Evolutionary conservation across 2,113 vertebrate genomes (phyloP), one percentile per base, ranked within the genome.

Genomic region (Oostethus manadensis): DNA sequence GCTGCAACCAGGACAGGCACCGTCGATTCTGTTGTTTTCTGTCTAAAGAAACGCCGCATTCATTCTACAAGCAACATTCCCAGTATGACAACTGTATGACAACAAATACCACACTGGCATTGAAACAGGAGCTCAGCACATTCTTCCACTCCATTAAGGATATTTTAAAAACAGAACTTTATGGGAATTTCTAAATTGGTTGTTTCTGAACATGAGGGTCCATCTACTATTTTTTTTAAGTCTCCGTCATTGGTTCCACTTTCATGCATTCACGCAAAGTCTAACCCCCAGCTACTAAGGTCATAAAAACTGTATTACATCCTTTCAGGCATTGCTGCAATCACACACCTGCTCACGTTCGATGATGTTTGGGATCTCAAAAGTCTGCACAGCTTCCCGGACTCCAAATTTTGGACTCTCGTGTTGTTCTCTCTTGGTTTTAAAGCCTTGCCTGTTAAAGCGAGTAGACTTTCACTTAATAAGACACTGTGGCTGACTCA

Each of bases 181-280:
- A 33, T 33, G 29, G 5, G 10, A 8, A 10, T 6, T 33, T 33
- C 11, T 17, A 35, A 35, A 2, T 35, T 35, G 8, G 8, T n/a
- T 38, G 35, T 38, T 7, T 44, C 15, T 26, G 4, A 23, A n/a
- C n/a, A 33, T 22, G 3, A 15, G 14, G 15, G 44, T 38, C 15
- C n/a, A 22, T 21, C 35, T 47, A 18, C 18, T 56, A 42, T 53
- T n/a, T 62, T 33, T 53, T n/a, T 62, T 33, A 10, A 62, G 35
- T n/a, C 20, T 38, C 47, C 21, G 3, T 11, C 47, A 49, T 49
- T 6, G 11, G 22, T 22, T 10, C 18, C 4, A 22, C 47, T 22
- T 49, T 14, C 21, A 47, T 15, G 11, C 26, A 53, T 53, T 33
- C 16, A 53, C 13, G 20, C 29, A 54, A 14, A 38, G 33, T 55